Evolutionary conservation across 2,888 invertebrate species (phyloP), one percentile per base, ranked within the genome.

Genomic region (Galeruca laticollis): DNA sequence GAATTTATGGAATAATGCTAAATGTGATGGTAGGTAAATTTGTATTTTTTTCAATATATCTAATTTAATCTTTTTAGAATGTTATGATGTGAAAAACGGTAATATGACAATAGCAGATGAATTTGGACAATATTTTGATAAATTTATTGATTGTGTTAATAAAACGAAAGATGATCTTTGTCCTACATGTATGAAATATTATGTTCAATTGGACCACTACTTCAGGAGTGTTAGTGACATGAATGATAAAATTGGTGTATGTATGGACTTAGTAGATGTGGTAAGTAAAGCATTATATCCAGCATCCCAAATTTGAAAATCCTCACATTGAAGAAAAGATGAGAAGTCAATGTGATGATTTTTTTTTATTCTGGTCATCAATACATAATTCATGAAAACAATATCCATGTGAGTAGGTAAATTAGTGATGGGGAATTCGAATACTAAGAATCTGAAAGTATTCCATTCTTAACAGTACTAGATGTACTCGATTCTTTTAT

Each of bases 201-300:
- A 92, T 80, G 56, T 87, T 8, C 79, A 83, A 43, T 82, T 92
- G 72, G 89, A 90, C 80, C 82, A 86, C 56, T 90, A 86, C 79
- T 92, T 91, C 80, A 86, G 87, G 77, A 85, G 87, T 35, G 84
- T 91, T 66, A 90, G 85, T 75, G 88, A 88, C 79, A 83, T 86
- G 65, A 88, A 89, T 79, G 90, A 89, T 69, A 87, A 88, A 65
- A 88, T 89, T 72, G 88, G 87, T 71, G 86, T 91, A 69, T 92
- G 92, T 77, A 90, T 92, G 89, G 92, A 92, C 81, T 87, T 91
- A 75, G 89, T 91, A 1, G 91, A 92, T 84, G 85, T 89, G 75
- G 91, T 91, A 84, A 87, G 69, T 75, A 62, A 59, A n/a, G 20
- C 43, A 67, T 11, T 13, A 51, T 21, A 15, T 60, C 11, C 20